These are phyloP conservation scores for Ifrita kowaldi DNA, from an alignment of 2,113 vertebrate species.

Conservation along the genomic window DNA sequence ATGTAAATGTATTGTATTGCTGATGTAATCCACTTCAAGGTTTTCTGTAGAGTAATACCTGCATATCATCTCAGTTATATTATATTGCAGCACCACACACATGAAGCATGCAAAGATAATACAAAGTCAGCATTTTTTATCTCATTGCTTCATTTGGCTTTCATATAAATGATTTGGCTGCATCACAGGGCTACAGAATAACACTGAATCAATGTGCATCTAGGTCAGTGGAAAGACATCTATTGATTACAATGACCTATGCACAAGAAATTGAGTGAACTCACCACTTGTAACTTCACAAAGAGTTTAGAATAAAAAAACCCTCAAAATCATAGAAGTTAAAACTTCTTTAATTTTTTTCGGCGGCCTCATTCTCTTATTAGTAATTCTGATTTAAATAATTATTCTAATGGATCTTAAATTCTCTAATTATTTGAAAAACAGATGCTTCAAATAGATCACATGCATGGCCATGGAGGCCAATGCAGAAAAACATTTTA, in stretches of 20 bases:
- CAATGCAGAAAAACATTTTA: not conserved
- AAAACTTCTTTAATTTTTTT: not conserved
- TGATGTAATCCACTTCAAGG: not conserved
- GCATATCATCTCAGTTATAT: not conserved
- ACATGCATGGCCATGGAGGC: not conserved
- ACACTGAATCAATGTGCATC: not conserved
- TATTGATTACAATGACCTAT: not conserved
- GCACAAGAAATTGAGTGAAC: not conserved
- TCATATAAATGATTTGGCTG: not conserved
- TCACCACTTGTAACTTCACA: not conserved
- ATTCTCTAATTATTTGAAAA: not conserved
- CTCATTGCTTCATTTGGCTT: not conserved
- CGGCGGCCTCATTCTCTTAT: rapidly evolving
- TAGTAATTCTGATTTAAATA: not conserved
- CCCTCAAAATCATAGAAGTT: not conserved
- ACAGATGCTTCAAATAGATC: not conserved
- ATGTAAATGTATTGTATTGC: not conserved
- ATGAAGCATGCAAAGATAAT: not conserved
- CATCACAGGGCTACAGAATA: not conserved
- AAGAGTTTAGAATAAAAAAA: not conserved
- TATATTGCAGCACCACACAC: not conserved
- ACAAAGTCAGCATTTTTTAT: not conserved
- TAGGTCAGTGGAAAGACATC: not conserved
- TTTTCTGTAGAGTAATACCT: not conserved
- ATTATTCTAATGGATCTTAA: not conserved